Evolutionary conservation across 2,113 vertebrate genomes (phyloP), one percentile per base, ranked within the genome.

Genomic region (Seriola aureovittata): DNA sequence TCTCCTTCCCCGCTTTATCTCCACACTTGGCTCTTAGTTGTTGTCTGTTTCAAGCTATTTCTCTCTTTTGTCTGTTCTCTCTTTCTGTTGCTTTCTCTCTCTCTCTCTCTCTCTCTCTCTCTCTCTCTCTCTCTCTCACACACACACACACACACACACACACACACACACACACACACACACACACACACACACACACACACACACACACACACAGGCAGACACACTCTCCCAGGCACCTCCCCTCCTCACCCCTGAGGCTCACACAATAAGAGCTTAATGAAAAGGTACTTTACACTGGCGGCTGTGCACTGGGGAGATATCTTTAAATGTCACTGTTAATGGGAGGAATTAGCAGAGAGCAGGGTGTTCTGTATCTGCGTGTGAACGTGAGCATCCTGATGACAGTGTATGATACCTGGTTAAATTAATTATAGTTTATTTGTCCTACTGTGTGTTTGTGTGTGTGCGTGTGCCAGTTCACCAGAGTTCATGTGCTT

Each of bases 271-370:
- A 90, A 89, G 81, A 80, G 80, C 88, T 91, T 93, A 93, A 93
- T 94, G 92, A 92, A 93, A 92, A 92, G 89, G 83, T 92, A 91
- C 91, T 93, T 90, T 90, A 89, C 87, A 82, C 84, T 83, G 60
- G 85, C 76, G 60, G 80, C 58, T 57, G 71, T 86, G 83, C 86
- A 85, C 81, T 66, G 55, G 91, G 87, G 88, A 89, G 89, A 87
- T 84, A 88, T 90, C 89, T 90, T 85, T 91, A 89, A 94, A 92
- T 90, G 92, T 90, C 90, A 91, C 78, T 84, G 81, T 84, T 92
- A 91, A 92, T 91, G 86, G 88, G 48, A 48, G 78, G 87, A 90
- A 90, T 90, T 87, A 89, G 71, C 84, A 79, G 87, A 72, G 74
- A 84, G 86, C 76, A 54, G 68, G 77, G 29, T 72, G 81, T 81